These are phyloP conservation scores for Sapayoa aenigma DNA, from an alignment of 2,113 vertebrate genomes.

Conservation along the genomic window DNA sequence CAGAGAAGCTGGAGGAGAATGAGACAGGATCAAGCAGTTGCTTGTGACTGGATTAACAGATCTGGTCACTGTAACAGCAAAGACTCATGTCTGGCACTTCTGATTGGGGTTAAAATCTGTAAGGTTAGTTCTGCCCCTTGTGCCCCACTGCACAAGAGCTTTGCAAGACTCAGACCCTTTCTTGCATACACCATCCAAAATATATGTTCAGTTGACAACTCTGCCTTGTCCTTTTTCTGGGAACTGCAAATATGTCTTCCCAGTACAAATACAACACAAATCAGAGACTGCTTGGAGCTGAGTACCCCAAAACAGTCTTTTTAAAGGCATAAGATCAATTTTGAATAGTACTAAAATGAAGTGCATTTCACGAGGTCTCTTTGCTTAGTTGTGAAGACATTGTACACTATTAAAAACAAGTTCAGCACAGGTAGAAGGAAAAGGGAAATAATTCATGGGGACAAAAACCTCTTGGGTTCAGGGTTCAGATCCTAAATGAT, in stretches of 20 bases:
- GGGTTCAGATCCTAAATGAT: background rate
- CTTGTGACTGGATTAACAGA: background rate
- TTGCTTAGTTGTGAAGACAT: background rate
- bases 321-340: background rate
- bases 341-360: background rate
- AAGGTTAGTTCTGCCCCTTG: background rate
- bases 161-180: background rate
- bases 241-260: background rate
- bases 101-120: background rate
- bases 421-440: background rate
- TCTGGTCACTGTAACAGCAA: background rate
- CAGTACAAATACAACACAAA: background rate
- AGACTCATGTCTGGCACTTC: background rate
- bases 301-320: background rate
- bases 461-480: background rate
- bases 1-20: background rate
- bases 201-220: fast-evolving
- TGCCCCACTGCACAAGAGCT: background rate
- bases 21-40: background rate
- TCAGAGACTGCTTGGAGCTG: background rate
- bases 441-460: background rate
- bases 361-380: background rate
- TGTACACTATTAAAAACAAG: background rate
- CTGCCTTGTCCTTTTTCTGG: background rate
- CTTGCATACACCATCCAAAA: background rate